phyloP scores from a whole-genome alignment of 2,888 invertebrate species.

The Megaustenia siamemsis region DNA sequence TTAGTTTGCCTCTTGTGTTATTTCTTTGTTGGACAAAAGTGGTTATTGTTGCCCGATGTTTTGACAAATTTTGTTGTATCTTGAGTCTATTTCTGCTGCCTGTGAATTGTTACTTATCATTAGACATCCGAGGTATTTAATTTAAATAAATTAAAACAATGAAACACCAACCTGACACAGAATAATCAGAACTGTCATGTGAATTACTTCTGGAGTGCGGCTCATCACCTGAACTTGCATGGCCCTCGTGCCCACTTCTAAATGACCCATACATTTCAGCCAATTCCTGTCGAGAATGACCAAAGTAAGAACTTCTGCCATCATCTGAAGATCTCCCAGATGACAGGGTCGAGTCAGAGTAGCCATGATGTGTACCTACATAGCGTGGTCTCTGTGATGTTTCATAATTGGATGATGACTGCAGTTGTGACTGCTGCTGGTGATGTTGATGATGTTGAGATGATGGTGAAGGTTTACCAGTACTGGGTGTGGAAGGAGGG shows the following conservation, averaged over 20 bases:
- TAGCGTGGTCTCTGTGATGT: slow-evolving; percentile 58
- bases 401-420: slow-evolving; percentile 59
- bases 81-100: too few species aligned
- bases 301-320: slow-evolving; percentile 60
- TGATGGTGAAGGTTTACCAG: slow-evolving; percentile 45
- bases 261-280: slow-evolving; percentile 61
- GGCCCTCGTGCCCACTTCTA: slow-evolving; percentile 64
- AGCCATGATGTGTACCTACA: slow-evolving; percentile 60
- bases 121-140: too few species aligned
- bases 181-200: slow-evolving; percentile 68
- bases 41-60: too few species aligned
- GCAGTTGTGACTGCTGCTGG: slow-evolving; percentile 52
- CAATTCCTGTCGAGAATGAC: slow-evolving; percentile 55
- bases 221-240: slow-evolving; percentile 65
- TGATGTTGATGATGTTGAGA: slow-evolving; percentile 38
- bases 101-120: too few species aligned
- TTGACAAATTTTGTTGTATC: too few species aligned
- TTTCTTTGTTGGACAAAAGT: too few species aligned
- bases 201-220: slow-evolving; percentile 68
- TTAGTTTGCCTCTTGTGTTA: too few species aligned
- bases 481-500: slow-evolving; percentile 45
- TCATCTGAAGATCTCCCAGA: slow-evolving; percentile 72
- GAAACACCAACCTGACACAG: slow-evolving; percentile 63
- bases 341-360: slow-evolving; percentile 69
- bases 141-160: background rate